Percentiles rank a stretch among this genome's conserved stretches.
These are phyloP conservation scores for Sturnira hondurensis DNA, from an alignment of 2,113 vertebrate genomes.

Conservation along the genomic window DNA sequence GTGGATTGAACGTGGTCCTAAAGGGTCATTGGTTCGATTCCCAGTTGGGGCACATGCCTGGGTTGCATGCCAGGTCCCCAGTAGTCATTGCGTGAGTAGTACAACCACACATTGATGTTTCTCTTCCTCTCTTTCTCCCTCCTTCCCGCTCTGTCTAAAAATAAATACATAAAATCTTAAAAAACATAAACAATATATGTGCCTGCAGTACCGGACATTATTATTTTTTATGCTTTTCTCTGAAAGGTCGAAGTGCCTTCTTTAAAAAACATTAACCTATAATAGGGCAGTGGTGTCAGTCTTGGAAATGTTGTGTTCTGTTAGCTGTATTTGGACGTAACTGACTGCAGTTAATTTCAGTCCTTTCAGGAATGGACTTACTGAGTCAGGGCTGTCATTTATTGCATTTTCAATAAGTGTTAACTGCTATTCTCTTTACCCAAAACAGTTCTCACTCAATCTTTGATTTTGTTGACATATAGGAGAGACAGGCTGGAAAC, in stretches of 20 bases:
- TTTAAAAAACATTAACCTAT: background rate
- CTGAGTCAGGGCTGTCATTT: slow-evolving; percentile 45
- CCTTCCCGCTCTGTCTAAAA: no score
- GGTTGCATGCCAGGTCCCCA: no score
- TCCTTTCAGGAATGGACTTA: slow-evolving; percentile 49
- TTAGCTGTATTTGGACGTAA: background rate
- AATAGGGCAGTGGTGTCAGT: background rate
- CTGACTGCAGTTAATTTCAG: background rate
- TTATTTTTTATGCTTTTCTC: background rate
- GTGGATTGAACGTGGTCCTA: no score
- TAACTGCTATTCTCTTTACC: slow-evolving; percentile 73
- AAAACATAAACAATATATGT: background rate
- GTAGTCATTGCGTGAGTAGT: no score
- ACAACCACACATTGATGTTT: no score
- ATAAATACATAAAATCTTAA: no score
- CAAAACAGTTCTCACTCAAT: slow-evolving; percentile 74
- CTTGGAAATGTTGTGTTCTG: background rate
- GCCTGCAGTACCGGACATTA: background rate
- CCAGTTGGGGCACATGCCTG: no score
- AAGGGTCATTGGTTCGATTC: no score
- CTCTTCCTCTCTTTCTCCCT: no score
- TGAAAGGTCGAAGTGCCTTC: background rate
- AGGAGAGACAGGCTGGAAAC: slow-evolving; percentile 99
- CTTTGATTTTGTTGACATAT: slow-evolving; percentile 79
- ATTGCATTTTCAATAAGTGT: slow-evolving; percentile 60